These are phyloP conservation scores for Seriola quinqueradiata DNA, from an alignment of 2,113 vertebrate genomes.

Conservation along the genomic window DNA sequence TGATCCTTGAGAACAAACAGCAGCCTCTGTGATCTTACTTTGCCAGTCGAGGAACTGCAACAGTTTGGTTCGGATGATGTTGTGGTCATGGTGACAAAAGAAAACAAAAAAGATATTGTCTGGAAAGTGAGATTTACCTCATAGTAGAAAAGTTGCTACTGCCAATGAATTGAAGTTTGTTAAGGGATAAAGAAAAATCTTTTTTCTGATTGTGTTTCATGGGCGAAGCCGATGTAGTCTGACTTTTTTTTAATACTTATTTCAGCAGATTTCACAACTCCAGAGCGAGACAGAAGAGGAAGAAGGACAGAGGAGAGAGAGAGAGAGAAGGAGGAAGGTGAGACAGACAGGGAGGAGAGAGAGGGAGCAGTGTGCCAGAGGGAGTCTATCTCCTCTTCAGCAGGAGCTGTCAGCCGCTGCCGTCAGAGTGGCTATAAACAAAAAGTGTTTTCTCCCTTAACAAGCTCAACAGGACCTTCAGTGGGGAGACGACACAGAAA, in stretches of 20 bases:
- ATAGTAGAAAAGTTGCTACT: neutral
- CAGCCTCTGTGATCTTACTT: too few relatives aligned
- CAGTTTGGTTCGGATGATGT: too few relatives aligned
- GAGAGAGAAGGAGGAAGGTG: slow-evolving; percentile 35
- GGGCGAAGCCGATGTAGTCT: slow-evolving; percentile 13
- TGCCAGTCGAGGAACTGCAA: too few relatives aligned
- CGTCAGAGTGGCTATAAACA: slow-evolving; percentile 81
- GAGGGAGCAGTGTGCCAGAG: slow-evolving; percentile 56
- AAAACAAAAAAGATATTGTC: too few relatives aligned
- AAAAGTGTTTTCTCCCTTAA: slow-evolving; percentile 84
- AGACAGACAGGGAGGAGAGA: slow-evolving; percentile 37
- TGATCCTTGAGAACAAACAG: too few relatives aligned
- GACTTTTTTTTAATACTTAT: slow-evolving; percentile 19
- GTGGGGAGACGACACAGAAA: slow-evolving; percentile 80
- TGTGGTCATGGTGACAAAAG: neutral
- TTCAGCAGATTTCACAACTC: slow-evolving; percentile 42
- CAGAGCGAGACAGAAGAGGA: slow-evolving; percentile 18
- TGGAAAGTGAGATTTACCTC: neutral
- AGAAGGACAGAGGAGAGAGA: slow-evolving; percentile 21
- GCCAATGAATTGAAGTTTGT: slow-evolving; percentile 1
- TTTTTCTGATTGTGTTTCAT: slow-evolving; percentile 35
- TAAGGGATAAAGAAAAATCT: slow-evolving; percentile 5
- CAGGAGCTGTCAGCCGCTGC: slow-evolving; percentile 77
- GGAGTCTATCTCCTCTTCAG: slow-evolving; percentile 76
- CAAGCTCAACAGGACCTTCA: slow-evolving; percentile 85